Evolutionary conservation across 1,140 invertebrate genomes (phyloP).

Genomic region (Drosophila simulans): DNA sequence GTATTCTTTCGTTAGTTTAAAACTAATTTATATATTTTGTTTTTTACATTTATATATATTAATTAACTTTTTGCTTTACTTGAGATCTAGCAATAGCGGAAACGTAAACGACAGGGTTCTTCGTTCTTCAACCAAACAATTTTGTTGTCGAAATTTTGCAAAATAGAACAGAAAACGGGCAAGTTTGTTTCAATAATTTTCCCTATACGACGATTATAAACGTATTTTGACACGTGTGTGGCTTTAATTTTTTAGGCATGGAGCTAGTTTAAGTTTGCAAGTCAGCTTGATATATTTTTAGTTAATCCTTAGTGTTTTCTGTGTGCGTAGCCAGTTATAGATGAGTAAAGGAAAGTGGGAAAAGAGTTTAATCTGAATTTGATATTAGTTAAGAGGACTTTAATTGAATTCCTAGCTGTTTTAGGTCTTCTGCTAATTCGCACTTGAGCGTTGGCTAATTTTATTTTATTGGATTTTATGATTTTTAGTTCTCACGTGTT

Average conservation of each 20-base stretch:
- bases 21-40: slow-evolving; percentile 72
- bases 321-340: slow-evolving; percentile 49
- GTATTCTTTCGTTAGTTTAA: slow-evolving; percentile 73
- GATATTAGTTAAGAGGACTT: slow-evolving; percentile 40
- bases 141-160: slow-evolving; percentile 33
- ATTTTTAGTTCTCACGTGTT: slow-evolving; percentile 34
- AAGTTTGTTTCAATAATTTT: slow-evolving; percentile 39
- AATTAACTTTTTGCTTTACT: slow-evolving; percentile 76
- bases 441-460: slow-evolving; percentile 46
- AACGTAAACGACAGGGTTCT: slow-evolving; percentile 50
- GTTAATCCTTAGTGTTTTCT: slow-evolving; percentile 13
- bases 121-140: slow-evolving; percentile 47
- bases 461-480: no score
- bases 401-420: slow-evolving; percentile 41
- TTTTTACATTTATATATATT: slow-evolving; percentile 54
- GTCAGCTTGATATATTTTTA: slow-evolving; percentile 45
- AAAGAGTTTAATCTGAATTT: slow-evolving; percentile 39
- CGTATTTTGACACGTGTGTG: slow-evolving; percentile 43
- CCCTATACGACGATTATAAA: slow-evolving; percentile 11
- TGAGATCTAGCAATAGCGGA: slow-evolving; percentile 74
- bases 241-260: slow-evolving; percentile 62
- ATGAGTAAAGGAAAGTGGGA: slow-evolving; percentile 46
- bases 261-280: slow-evolving; percentile 65
- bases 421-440: slow-evolving; percentile 39
- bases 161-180: slow-evolving; percentile 33